A percentile compares a stretch with the other conserved stretches of the same genome.
Evolutionary conservation across 2,888 invertebrate genomes (phyloP).

Genomic region (Cancer borealis): DNA sequence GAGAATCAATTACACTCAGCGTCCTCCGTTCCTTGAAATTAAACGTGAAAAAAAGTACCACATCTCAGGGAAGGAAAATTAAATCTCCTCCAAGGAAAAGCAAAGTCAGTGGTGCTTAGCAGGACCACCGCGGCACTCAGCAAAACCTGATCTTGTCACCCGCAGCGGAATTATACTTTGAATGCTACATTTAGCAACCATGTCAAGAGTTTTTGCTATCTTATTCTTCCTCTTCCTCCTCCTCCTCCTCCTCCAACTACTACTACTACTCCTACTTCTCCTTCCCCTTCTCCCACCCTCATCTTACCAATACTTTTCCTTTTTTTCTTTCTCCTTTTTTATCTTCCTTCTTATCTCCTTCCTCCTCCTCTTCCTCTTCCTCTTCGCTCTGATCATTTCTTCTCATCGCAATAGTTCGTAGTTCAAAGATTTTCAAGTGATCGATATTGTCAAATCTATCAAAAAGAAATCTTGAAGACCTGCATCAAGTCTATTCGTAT

Average conservation of each 20-base stretch:
- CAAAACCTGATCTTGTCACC: background rate
- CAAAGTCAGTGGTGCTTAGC: background rate
- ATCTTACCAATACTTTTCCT: background rate
- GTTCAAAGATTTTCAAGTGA: no score
- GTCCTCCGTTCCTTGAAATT: background rate
- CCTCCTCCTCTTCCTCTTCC: background rate
- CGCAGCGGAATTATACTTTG: background rate
- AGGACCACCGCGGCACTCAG: background rate
- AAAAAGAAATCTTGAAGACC: no score
- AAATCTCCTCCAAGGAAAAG: background rate
- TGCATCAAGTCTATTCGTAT: no score
- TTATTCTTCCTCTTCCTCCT: background rate
- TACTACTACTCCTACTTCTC: background rate
- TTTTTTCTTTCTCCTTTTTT: background rate
- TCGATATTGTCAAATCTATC: no score
- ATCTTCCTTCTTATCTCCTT: background rate
- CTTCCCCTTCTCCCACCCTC: conserved; percentile 16
- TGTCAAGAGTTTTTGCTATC: background rate
- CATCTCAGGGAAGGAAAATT: conserved; percentile 1
- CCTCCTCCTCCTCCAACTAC: conserved; percentile 13
- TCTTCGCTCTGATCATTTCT: background rate
- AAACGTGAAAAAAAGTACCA: background rate
- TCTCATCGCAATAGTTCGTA: no score
- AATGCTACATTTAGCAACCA: conserved; percentile 20
- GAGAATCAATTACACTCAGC: background rate